Conservation (phyloP, 2,113 vertebrate genomes). For the Canis aureus region DNA sequence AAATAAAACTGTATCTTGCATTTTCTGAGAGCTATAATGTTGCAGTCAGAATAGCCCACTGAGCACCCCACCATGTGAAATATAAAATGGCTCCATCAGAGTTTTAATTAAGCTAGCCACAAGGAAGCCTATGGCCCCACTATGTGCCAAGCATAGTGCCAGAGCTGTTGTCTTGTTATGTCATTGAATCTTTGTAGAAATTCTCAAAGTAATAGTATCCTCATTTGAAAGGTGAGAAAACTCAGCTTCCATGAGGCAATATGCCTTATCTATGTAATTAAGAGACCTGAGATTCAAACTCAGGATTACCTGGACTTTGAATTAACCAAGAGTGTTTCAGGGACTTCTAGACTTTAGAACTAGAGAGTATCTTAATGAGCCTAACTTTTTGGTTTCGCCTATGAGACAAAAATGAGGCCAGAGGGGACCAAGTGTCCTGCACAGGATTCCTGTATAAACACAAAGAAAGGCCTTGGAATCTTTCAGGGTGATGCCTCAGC, state of each 20-base stretch:
- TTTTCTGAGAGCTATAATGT: neutral
- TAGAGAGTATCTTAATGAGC: neutral
- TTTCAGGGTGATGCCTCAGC: too few relatives aligned
- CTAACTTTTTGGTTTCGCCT: neutral
- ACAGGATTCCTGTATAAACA: neutral
- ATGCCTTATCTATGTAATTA: neutral
- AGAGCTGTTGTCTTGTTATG: too few relatives aligned
- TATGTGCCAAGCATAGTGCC: neutral
- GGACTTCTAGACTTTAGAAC: neutral
- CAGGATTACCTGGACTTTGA: neutral
- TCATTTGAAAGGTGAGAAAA: neutral
- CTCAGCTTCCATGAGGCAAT: neutral
- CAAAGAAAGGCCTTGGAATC: neutral
- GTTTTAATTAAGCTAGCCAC: neutral
- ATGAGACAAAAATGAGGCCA: neutral
- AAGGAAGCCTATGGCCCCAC: neutral
- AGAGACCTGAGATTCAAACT: neutral
- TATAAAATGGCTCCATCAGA: neutral
- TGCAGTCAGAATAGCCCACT: neutral
- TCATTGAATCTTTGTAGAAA: neutral
- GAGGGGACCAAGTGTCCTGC: neutral
- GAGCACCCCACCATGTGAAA: neutral
- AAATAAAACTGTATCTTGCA: neutral
- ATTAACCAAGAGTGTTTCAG: neutral
- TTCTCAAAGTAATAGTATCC: neutral